Base-by-base conservation (phyloP, 2,113 vertebrate genomes). In the Sapayoa aenigma region DNA sequence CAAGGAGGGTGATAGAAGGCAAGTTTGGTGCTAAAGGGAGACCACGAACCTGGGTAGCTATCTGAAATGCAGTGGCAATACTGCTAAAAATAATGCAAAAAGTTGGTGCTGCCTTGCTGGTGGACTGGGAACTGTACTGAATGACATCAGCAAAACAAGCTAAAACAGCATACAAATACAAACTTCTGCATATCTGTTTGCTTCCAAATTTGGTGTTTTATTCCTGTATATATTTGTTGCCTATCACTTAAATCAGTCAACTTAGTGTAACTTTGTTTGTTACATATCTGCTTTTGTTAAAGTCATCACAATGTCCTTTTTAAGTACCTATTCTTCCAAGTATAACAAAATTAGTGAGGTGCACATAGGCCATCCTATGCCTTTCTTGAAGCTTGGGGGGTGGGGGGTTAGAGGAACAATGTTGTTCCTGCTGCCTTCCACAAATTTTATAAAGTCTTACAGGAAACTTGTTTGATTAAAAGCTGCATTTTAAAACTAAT, bases 351-450 rank as follows among this genome's bases (percentile, higher is more conserved):
- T 85, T 83, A 77, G 63, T 73, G 94, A 88, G 96, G 97, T 97
- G 97, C 97, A 86, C 92, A 92, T 74, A 96, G 94, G 96, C 96
- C 97, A 95, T 92, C 89, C 65, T 95, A 93, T 97, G 97, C 97
- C 97, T 98, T 97, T 96, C 89, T 97, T 80, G 78, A 97, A 91
- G 84, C 84, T 27, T 93, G 63, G 31, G 27, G 68, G 91, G 63
- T 30, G 27, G 68, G 91, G 63, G 81, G 8, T 84, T n/a, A 49
- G 55, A 90, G 37, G 63, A 58, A 86, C 84, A 37, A 9, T 68
- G 33, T 60, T 80, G n/a, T n/a, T 96, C 82, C 66, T 93, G 28
- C 68, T 94, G 71, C 83, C 91, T 94, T 97, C 68, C 87, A 77
- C 6, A 22, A 92, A 73, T 91, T 91, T 87, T 88, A 75, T 96